Conservation (phyloP, 2,797 vertebrate genomes). For the Gymnothorax reevesii region DNA sequence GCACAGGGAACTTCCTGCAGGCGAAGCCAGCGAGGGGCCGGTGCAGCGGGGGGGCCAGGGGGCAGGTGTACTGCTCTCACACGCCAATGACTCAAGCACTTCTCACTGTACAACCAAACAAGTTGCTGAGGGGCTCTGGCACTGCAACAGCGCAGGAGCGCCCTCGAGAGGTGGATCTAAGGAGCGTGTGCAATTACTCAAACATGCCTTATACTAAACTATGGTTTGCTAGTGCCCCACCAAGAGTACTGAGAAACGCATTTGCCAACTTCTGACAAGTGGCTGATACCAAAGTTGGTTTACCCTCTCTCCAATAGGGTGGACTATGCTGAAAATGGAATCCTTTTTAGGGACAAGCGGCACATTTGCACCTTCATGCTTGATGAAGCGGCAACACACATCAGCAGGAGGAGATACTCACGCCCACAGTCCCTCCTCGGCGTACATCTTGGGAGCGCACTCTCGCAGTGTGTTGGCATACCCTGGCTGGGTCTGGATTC, state of each 20-base stretch:
- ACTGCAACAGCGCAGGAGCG: constrained; percentile 68
- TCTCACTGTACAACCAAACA: constrained; percentile 84
- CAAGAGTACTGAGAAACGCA: no score
- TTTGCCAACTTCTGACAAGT: no score
- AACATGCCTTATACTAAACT: background rate
- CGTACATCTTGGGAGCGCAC: constrained; percentile 89
- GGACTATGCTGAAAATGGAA: background rate
- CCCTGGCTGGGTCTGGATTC: constrained; percentile 95
- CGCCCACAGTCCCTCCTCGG: constrained; percentile 92
- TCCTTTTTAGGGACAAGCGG: background rate
- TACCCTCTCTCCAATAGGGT: no score
- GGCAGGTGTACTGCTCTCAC: constrained; percentile 84
- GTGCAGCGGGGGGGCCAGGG: constrained; percentile 72
- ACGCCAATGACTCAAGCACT: constrained; percentile 97
- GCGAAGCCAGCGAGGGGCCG: constrained; percentile 61
- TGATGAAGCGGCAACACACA: background rate
- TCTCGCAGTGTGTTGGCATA: constrained; percentile 90
- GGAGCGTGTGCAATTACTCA: constrained; percentile 74
- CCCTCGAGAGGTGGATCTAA: constrained; percentile 96
- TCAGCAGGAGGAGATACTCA: constrained; percentile 68
- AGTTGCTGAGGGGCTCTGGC: constrained; percentile 78
- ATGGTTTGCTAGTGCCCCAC: background rate
- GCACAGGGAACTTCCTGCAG: constrained; percentile 66
- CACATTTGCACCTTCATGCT: background rate
- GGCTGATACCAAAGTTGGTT: no score